Evolutionary conservation across 2,797 vertebrate species (phyloP).

Genomic region (Ceryle rudis): DNA sequence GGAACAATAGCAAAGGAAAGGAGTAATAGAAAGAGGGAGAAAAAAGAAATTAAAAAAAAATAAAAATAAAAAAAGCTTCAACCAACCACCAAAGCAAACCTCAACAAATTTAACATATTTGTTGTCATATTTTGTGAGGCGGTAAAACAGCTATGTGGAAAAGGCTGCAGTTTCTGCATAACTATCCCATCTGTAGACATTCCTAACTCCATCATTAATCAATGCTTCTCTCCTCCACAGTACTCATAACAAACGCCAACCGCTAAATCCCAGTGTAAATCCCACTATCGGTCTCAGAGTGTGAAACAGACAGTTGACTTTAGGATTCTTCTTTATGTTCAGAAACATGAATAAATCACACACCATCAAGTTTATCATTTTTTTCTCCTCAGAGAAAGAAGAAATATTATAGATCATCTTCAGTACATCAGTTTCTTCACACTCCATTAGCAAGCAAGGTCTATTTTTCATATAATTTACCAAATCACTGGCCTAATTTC

Average conservation of each 20-base stretch:
- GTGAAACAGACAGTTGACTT: conserved; percentile 67
- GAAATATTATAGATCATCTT: conserved; percentile 79
- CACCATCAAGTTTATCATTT: conserved; percentile 78
- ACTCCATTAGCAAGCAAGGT: conserved; percentile 77
- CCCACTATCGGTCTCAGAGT: not conserved
- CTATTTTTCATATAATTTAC: conserved; percentile 80
- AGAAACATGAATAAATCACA: conserved; percentile 81
- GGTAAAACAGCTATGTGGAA: conserved; percentile 13
- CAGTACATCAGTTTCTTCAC: conserved; percentile 78
- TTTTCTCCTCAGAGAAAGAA: conserved; percentile 78
- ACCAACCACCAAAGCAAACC: not conserved
- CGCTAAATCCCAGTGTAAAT: conserved; percentile 47
- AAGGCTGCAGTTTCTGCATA: conserved; percentile 18
- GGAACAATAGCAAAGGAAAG: not conserved
- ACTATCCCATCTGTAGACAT: not conserved
- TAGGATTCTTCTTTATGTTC: conserved; percentile 65
- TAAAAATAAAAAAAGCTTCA: not conserved
- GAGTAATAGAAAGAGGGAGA: not conserved
- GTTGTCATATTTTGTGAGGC: conserved; percentile 19
- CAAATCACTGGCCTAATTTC: conserved; percentile 78
- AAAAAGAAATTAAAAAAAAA: not conserved
- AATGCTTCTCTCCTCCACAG: not conserved
- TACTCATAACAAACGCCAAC: conserved; percentile 45
- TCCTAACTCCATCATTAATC: conserved; percentile 50
- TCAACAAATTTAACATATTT: conserved; percentile 23